Base-by-base conservation (phyloP, 53 echinoderm and acorn worm species). In the Zoroaster sp. region DNA sequence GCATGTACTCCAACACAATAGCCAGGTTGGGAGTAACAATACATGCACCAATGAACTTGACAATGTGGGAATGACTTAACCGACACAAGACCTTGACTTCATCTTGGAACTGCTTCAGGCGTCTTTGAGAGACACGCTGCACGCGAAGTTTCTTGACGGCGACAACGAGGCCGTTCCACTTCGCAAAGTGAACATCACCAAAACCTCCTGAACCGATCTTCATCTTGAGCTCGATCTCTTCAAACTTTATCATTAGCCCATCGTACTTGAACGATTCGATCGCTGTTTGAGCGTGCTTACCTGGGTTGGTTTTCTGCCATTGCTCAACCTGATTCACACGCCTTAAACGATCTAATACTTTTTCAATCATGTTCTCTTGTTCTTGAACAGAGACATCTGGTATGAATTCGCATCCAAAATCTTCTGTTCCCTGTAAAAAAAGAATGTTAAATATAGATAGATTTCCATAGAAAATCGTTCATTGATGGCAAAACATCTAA, bases 1-100 rank as follows among this genome's bases (percentile, higher is more conserved):
- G 66, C 92, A 92, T 92, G 68, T 82, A 89, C 83, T 92, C 92
- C 88, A 92, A 74, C 47, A 92, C 82, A 46, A 92, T 92, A 39
- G 74, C 80, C 38, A 92, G 88, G 47, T 92, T 92, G 23, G 92
- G 92, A 35, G 88, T 81, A 33, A 73, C 69, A 8, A 83, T 51
- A 68, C 92, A 88, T 9, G 88, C 92, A 35, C 92, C 92, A 8
- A 88, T 33, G 75, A 92, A 92, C 63, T 81, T 92, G 23, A 92
- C 83, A 71, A 92, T 92, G 38, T 92, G 80, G 30, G 73, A 47
- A 69, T 92, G 92, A 11, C 74, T 63, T 14, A 92, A 73, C 7
- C 3, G 35, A 74, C 76, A 82, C 54, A 92, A 82, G 40, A 88
- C 68, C 68, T 43, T 31, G 5, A 92, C 74, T 43, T 92, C 92